Evolutionary conservation across 2,797 vertebrate species (phyloP).

Genomic region (Mycteria americana): DNA sequence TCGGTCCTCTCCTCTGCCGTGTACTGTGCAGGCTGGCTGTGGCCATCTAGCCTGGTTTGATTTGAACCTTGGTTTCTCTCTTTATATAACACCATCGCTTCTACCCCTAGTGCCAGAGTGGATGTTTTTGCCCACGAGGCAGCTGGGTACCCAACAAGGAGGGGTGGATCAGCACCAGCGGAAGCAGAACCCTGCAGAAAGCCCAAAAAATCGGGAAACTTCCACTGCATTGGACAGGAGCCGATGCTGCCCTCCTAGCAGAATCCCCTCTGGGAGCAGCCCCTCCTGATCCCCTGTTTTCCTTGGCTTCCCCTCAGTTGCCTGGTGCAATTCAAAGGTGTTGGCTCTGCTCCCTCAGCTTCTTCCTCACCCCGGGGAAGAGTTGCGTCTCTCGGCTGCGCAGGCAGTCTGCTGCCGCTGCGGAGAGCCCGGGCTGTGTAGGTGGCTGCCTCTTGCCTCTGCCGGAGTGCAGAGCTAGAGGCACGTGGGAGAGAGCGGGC

Average conservation of each 20-base stretch:
- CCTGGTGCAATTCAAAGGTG: background rate
- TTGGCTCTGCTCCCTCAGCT: background rate
- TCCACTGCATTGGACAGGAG: background rate
- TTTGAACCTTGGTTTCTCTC: background rate
- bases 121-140: background rate
- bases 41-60: background rate
- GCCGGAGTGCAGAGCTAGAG: background rate
- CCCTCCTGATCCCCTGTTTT: background rate
- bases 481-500: background rate
- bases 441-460: background rate
- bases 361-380: background rate
- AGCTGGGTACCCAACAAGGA: rapidly evolving
- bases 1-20: background rate
- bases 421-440: background rate
- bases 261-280: background rate
- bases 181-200: background rate
- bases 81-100: rapidly evolving
- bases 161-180: background rate
- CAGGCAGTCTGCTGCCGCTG: background rate
- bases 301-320: background rate
- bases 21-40: background rate
- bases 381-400: background rate
- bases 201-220: rapidly evolving
- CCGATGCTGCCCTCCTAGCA: background rate
- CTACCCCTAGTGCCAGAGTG: background rate